phyloP scores from a whole-genome alignment of 2,888 invertebrate species.

The Mycalesis mineus region DNA sequence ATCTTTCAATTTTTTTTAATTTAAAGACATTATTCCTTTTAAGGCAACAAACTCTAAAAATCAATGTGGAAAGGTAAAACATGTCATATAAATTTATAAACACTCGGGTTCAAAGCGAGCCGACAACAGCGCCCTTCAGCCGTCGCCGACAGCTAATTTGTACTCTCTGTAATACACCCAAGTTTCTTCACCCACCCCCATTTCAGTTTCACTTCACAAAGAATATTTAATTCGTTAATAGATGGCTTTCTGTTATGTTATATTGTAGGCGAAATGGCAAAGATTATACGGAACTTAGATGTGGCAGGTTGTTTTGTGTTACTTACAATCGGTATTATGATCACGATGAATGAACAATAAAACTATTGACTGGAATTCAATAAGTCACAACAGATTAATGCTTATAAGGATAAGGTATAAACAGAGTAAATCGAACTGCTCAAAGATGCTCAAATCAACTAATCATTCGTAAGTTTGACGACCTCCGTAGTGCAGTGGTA shows the following conservation, averaged over 20 bases:
- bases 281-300: not conserved
- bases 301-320: not conserved
- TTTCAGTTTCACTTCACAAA: constrained; percentile 16
- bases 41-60: too few relatives aligned
- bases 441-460: too few relatives aligned
- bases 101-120: not conserved
- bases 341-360: too few relatives aligned
- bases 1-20: too few relatives aligned
- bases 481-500: too few relatives aligned
- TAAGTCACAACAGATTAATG: too few relatives aligned
- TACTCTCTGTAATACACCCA: constrained; percentile 16
- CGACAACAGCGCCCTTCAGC: not conserved
- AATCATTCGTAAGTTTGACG: too few relatives aligned
- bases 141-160: constrained; percentile 18
- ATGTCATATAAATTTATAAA: not conserved
- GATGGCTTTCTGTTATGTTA: constrained; percentile 4
- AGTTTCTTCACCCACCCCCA: constrained; percentile 11
- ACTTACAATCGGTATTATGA: too few relatives aligned
- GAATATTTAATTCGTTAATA: constrained; percentile 26
- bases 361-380: too few relatives aligned
- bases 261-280: not conserved
- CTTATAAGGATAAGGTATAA: too few relatives aligned
- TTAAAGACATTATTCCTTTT: too few relatives aligned
- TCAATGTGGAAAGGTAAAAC: not conserved
- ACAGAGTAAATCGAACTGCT: too few relatives aligned